Conservation (phyloP, 2,888 invertebrate species). For the Selenia dentaria region DNA sequence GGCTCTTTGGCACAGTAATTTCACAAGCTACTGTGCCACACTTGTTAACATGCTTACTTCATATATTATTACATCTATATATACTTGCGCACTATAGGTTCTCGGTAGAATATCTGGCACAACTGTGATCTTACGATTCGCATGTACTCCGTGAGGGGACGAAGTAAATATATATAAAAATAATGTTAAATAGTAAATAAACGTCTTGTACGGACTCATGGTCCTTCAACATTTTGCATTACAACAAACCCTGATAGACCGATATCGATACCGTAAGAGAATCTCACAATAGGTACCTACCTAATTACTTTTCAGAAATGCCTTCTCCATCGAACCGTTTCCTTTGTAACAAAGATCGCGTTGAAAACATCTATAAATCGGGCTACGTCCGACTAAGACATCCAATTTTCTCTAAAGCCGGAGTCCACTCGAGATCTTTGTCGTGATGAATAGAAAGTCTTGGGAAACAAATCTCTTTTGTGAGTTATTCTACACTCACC, state of each 20-base stretch:
- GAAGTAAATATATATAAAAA: too few species aligned
- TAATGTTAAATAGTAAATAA: too few species aligned
- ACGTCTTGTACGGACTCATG: too few species aligned
- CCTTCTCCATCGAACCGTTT: constrained; percentile 33
- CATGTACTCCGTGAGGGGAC: too few species aligned
- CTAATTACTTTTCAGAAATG: constrained; percentile 8
- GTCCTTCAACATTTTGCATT: neutral
- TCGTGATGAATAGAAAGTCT: constrained; percentile 74
- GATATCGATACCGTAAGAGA: neutral
- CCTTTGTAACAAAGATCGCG: constrained; percentile 31
- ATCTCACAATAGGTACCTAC: neutral
- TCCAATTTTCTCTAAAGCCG: constrained; percentile 80
- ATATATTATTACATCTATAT: too few species aligned
- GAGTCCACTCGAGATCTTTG: constrained; percentile 74
- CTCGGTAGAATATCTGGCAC: too few species aligned
- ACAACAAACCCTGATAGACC: neutral
- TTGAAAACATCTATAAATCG: constrained; percentile 72
- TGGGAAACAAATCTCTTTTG: constrained; percentile 70
- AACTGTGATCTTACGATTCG: too few species aligned
- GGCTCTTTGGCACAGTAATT: too few species aligned
- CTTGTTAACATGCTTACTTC: too few species aligned
- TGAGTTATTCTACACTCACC: constrained; percentile 57
- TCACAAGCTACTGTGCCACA: too few species aligned
- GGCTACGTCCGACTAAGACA: constrained; percentile 67
- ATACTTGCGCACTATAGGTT: too few species aligned